A percentile compares a stretch with the other conserved stretches of the same genome.
Evolutionary conservation across 1,140 invertebrate species (phyloP).

Genomic region (Bicyclus anynana): DNA sequence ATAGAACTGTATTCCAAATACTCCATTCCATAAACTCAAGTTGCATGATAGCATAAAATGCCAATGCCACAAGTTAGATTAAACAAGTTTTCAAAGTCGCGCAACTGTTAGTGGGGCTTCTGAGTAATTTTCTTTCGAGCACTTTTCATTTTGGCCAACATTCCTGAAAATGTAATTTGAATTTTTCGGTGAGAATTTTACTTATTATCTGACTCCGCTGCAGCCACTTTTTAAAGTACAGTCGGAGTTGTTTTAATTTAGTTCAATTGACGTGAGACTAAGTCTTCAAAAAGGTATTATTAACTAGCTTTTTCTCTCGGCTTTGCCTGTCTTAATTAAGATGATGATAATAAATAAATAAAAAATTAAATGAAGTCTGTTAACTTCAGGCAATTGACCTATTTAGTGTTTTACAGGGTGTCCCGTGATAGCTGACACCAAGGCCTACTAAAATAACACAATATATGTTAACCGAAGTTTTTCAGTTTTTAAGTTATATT

Average conservation of each 20-base stretch:
- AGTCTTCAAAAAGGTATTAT: no score
- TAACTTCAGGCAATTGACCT: no score
- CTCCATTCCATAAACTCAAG: conserved; percentile 18
- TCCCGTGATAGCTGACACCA: no score
- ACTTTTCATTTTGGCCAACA: conserved; percentile 23
- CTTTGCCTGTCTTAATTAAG: no score
- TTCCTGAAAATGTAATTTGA: conserved; percentile 19
- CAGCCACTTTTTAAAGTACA: background rate
- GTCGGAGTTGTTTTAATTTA: background rate
- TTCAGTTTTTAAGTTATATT: no score
- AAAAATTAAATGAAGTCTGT: no score
- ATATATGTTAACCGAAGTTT: no score
- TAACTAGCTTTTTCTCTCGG: no score
- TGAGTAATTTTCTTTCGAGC: conserved; percentile 37
- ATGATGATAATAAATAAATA: no score
- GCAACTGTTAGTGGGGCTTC: conserved; percentile 30
- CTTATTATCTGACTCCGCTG: conserved; percentile 14
- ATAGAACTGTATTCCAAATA: background rate
- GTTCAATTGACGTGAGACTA: conserved; percentile 1
- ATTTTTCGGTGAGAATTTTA: conserved; percentile 15
- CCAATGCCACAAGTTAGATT: conserved; percentile 54
- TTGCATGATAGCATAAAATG: conserved; percentile 31
- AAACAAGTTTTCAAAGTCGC: conserved; percentile 46
- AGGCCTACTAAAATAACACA: no score
- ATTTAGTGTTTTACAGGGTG: no score